These are phyloP conservation scores for Neotragus pygmaeus DNA, from an alignment of 2,113 vertebrate genomes.

Conservation along the genomic window DNA sequence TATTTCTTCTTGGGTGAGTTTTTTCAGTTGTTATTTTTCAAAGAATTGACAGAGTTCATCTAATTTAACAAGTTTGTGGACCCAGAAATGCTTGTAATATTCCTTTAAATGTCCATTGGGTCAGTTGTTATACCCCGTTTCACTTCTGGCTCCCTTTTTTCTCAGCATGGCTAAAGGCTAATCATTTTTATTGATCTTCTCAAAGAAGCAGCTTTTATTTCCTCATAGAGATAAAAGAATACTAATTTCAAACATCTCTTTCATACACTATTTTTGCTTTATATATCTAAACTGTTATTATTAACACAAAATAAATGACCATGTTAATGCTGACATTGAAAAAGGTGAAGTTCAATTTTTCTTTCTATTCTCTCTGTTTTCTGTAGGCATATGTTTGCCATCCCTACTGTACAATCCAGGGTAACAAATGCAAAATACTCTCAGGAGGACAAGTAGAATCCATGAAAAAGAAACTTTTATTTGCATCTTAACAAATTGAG, in stretches of 20 bases:
- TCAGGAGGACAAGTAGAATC: neutral
- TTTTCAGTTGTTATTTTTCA: neutral
- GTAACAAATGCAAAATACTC: constrained; percentile 41
- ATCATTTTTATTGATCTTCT: neutral
- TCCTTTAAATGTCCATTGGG: neutral
- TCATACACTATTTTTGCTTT: neutral
- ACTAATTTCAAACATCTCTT: neutral
- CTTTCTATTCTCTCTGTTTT: neutral
- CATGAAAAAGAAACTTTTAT: constrained; percentile 20
- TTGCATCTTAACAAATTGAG: constrained; percentile 53
- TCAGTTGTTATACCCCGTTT: neutral
- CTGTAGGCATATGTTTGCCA: neutral
- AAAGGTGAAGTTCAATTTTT: neutral
- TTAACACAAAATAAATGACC: neutral
- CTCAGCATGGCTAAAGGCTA: neutral
- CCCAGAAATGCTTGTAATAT: neutral
- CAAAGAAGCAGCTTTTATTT: neutral
- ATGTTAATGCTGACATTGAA: neutral
- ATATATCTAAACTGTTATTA: neutral
- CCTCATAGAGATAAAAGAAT: neutral
- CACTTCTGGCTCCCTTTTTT: neutral
- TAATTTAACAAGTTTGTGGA: neutral
- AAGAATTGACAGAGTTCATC: neutral
- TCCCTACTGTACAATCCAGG: neutral
- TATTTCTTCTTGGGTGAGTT: neutral